phyloP scores from a whole-genome alignment of 2,797 vertebrate genomes.

The Dicrostonyx torquatus region DNA sequence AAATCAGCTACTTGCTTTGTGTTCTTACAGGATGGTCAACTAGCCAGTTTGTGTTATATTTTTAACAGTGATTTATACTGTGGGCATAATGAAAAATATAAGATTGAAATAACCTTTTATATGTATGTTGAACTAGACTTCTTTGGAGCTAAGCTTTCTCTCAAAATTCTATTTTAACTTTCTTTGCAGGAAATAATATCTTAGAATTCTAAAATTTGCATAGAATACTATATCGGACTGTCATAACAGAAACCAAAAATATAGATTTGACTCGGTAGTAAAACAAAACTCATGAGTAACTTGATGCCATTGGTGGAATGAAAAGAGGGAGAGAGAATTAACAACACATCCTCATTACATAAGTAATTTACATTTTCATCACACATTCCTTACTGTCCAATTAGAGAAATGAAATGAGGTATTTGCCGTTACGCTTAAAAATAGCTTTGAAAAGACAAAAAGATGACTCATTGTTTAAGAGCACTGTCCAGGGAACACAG shows the following conservation, averaged over 20 bases:
- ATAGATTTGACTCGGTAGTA: conserved; percentile 37
- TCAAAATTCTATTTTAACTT: conserved; percentile 27
- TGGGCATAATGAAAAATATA: conserved; percentile 35
- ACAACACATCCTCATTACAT: not conserved
- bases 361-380: conserved; percentile 7
- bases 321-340: not conserved
- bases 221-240: not conserved
- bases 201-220: conserved; percentile 49
- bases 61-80: conserved; percentile 26
- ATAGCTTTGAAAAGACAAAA: not conserved
- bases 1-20: conserved; percentile 82
- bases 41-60: conserved; percentile 37
- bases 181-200: not conserved
- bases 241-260: not conserved
- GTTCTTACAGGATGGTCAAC: conserved; percentile 77
- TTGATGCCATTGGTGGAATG: not conserved
- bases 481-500: not conserved
- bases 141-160: conserved; percentile 41
- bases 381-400: conserved; percentile 28
- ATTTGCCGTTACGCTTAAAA: conserved; percentile 41
- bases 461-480: not conserved
- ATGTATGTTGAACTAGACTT: conserved; percentile 7
- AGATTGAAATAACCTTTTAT: conserved; percentile 16
- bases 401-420: conserved; percentile 48
- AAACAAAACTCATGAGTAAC: not conserved